Evolutionary conservation across 2,797 vertebrate species (phyloP), one percentile per base, ranked within the genome.

Genomic region (Lacerta bilineata): DNA sequence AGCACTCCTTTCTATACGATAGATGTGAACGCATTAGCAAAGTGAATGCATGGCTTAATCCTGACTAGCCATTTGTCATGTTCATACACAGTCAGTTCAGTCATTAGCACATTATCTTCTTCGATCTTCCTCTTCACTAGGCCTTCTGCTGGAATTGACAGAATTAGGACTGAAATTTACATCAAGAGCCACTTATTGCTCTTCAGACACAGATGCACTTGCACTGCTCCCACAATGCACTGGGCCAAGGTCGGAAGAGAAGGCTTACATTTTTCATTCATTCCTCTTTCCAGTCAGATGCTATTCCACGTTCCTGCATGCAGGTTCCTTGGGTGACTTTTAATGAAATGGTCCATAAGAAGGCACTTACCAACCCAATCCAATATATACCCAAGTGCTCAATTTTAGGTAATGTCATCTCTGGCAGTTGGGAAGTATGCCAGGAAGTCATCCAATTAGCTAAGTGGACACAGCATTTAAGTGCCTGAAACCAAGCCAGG

Each of bases 11-110:
- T 83, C 23, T 84, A 86, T 86, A 84, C 85, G 80, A 93, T 89
- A 94, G 91, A 92, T 94, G 88, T 59, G 88, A 96, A 95, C 85
- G 88, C 86, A 86, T 94, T 94, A 93, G 89, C 88, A 90, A 86
- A 93, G 82, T 78, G 87, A 95, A 91, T 85, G 92, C 94, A 95
- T 95, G 92, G 90, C 85, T 95, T 92, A 94, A 91, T 83, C 88
- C 93, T 84, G 90, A 50, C 87, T 91, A 87, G 87, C 72, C 85
- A 91, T 96, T 96, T 95, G 91, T 96, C 94, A 93, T 82, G 55
- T 94, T 92, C 87, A 91, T 80, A 95, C 86, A 92, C n/a, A 88
- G 59, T 78, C 74, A 75, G 91, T 88, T 94, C 87, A 91, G 84
- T 90, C 92, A 93, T 93, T 96, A 95, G 61, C 83, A 91, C 25